Conservation (phyloP, 2,888 invertebrate genomes). For the Macaria notata region DNA sequence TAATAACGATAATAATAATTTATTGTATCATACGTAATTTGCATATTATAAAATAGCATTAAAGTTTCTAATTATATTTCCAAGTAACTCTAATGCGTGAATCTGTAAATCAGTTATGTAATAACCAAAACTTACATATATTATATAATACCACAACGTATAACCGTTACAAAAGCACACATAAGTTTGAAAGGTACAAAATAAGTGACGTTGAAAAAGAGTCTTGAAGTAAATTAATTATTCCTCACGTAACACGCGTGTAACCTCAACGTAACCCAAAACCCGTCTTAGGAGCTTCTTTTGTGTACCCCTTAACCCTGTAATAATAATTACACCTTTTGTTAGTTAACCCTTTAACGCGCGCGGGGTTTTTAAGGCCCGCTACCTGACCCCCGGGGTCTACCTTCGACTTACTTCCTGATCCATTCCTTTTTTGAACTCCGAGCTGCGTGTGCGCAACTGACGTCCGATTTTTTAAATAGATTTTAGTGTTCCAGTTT, state of each 20-base stretch:
- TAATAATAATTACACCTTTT: slow-evolving; percentile 77
- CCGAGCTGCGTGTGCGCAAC: slow-evolving; percentile 74
- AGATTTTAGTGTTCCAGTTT: not conserved
- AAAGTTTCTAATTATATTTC: too few species aligned
- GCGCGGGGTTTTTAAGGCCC: slow-evolving; percentile 72
- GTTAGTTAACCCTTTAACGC: slow-evolving; percentile 78
- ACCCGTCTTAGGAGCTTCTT: slow-evolving; percentile 58
- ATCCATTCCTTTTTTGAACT: slow-evolving; percentile 72
- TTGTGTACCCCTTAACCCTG: slow-evolving; percentile 65
- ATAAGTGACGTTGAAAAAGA: slow-evolving; percentile 24
- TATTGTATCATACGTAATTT: too few species aligned
- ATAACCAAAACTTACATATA: too few species aligned
- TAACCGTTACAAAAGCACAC: not conserved
- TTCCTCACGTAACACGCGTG: slow-evolving; percentile 55
- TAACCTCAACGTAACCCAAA: slow-evolving; percentile 66
- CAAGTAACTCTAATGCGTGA: too few species aligned
- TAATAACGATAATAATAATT: too few species aligned
- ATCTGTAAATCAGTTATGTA: too few species aligned
- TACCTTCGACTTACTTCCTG: slow-evolving; percentile 75
- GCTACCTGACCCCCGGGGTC: slow-evolving; percentile 74
- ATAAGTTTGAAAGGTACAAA: slow-evolving; percentile 7
- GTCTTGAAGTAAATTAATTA: slow-evolving; percentile 37
- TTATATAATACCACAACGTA: too few species aligned
- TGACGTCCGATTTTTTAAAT: slow-evolving; percentile 42
- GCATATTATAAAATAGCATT: too few species aligned